Conservation (phyloP, 35 echinoderm and acorn worm genomes). For the Strongylocentrotus purpuratus region DNA sequence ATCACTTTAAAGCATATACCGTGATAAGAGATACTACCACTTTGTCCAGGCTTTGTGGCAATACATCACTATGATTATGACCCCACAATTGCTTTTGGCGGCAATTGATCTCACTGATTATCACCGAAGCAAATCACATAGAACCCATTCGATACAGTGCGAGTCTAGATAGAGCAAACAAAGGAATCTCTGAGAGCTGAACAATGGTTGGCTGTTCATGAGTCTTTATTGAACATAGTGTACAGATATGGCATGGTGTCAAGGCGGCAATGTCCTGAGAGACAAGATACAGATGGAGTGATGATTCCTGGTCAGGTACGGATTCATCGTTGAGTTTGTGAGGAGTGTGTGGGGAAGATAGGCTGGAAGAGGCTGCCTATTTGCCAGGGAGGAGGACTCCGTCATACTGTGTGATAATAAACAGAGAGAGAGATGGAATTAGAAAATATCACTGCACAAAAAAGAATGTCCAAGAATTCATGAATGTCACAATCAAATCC, state of each 20-base stretch:
- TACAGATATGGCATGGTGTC: not conserved
- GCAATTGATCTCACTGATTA: too few species aligned
- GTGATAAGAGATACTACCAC: too few species aligned
- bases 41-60: too few species aligned
- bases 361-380: slow-evolving; percentile 48
- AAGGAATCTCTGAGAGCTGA: not conserved
- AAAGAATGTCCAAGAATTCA: not conserved
- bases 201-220: not conserved
- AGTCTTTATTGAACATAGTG: not conserved
- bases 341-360: not conserved
- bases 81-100: too few species aligned
- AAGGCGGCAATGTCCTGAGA: not conserved
- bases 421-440: not conserved
- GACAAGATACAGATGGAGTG: not conserved
- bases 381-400: slow-evolving; percentile 95
- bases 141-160: too few species aligned
- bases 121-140: too few species aligned
- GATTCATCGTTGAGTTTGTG: not conserved
- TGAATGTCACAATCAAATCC: not conserved
- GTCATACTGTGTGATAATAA: slow-evolving; percentile 79
- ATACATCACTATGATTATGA: too few species aligned
- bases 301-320: not conserved
- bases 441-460: not conserved
- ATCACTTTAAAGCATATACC: too few species aligned
- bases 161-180: too few species aligned